A percentile compares a stretch with the other conserved stretches of the same genome.
phyloP scores from a whole-genome alignment of 2,888 invertebrate genomes.

The Patella pellucida region DNA sequence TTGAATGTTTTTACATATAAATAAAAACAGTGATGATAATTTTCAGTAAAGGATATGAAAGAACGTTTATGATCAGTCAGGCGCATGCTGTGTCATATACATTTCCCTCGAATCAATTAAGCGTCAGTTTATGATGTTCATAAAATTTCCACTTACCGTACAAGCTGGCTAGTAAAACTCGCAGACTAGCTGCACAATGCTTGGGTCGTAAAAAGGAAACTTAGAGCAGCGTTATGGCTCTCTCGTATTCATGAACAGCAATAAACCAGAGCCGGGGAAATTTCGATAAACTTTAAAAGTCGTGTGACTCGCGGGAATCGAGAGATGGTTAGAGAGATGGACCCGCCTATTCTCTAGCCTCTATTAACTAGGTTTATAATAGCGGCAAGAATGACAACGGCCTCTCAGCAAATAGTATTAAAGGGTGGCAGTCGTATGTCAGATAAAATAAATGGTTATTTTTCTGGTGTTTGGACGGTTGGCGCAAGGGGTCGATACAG shows the following conservation, averaged over 20 bases:
- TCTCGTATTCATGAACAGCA: constrained; percentile 11
- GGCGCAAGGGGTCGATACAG: constrained; percentile 9
- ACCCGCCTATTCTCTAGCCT: constrained; percentile 5
- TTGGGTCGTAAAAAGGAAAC: constrained; percentile 12
- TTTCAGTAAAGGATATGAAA: constrained; percentile 5
- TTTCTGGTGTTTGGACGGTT: constrained; percentile 2
- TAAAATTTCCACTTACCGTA: constrained; percentile 11
- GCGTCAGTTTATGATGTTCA: constrained; percentile 3
- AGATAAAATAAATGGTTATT: constrained; percentile 10
- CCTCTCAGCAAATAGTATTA: constrained; percentile 10
- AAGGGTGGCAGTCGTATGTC: constrained; percentile 10
- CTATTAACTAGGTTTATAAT: constrained; percentile 3
- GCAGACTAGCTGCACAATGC: constrained; percentile 7
- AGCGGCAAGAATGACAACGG: constrained; percentile 3
- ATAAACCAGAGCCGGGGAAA: constrained; percentile 7
- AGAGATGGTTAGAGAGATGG: neutral
- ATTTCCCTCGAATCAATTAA: constrained; percentile 11
- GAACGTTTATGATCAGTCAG: constrained; percentile 7
- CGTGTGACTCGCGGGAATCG: constrained; percentile 5
- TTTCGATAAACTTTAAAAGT: constrained; percentile 12
- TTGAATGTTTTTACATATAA: neutral
- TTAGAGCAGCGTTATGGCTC: constrained; percentile 11
- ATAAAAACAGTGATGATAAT: constrained; percentile 5
- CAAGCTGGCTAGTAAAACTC: constrained; percentile 1
- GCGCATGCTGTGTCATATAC: constrained; percentile 7